phyloP scores from a whole-genome alignment of 1,140 invertebrate genomes.

The Drosophila melanica region DNA sequence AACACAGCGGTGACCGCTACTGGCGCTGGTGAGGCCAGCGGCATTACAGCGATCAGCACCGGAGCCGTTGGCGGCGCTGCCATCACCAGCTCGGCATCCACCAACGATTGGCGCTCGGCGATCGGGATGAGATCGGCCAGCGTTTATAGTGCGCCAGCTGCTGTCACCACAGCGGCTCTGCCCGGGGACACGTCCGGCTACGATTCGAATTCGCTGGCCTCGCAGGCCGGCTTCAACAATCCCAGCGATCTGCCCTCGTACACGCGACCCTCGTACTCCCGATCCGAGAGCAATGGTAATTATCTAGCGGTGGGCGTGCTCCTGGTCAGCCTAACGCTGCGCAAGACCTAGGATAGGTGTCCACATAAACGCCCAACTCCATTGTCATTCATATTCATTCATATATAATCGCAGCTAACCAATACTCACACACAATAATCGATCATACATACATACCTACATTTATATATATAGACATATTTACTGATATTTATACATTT shows the following conservation, averaged over 20 bases:
- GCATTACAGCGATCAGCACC: conserved; percentile 57
- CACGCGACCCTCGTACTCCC: conserved; percentile 78
- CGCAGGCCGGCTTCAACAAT: conserved; percentile 70
- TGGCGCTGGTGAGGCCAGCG: conserved; percentile 51
- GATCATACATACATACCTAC: not conserved
- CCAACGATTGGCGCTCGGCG: conserved; percentile 71
- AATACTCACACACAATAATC: conserved; percentile 12
- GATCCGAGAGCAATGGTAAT: conserved; percentile 83
- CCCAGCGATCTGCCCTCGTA: conserved; percentile 79
- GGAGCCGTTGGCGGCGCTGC: conserved; percentile 18
- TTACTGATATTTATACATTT: conserved; percentile 14
- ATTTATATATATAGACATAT: conserved; percentile 4
- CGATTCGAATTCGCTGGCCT: conserved; percentile 68
- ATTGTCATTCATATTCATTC: conserved; percentile 27
- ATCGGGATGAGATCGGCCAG: conserved; percentile 80
- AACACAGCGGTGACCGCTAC: conserved; percentile 65
- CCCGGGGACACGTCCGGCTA: conserved; percentile 75
- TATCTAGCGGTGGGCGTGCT: conserved; percentile 82
- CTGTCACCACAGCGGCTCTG: conserved; percentile 64
- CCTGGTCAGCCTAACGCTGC: conserved; percentile 79
- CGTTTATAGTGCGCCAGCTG: conserved; percentile 78
- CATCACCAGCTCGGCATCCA: conserved; percentile 61
- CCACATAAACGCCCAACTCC: conserved; percentile 30
- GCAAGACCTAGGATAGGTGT: conserved; percentile 62
- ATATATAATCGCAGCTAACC: conserved; percentile 19